Conservation (phyloP, 2,888 invertebrate species). For the Ormyrus labotus region DNA sequence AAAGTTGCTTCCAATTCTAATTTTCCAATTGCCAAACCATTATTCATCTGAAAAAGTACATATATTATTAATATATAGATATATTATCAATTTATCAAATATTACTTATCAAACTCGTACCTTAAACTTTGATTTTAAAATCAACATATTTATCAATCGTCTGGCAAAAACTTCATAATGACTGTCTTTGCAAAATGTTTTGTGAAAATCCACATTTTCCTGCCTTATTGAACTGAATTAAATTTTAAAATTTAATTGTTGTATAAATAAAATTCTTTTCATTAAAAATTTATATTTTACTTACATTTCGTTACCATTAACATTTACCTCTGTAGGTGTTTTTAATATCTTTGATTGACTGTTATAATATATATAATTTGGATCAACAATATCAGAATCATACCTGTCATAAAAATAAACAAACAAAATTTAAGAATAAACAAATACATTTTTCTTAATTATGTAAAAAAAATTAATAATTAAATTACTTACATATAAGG, state of each 20-base stretch:
- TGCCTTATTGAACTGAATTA: conserved; percentile 5
- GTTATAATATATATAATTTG: conserved; percentile 64
- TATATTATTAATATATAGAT: conserved; percentile 1
- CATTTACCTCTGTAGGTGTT: conserved; percentile 15
- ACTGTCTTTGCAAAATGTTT: conserved; percentile 41
- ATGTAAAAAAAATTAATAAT: not conserved
- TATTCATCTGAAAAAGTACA: conserved; percentile 56
- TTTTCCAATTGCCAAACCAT: conserved; percentile 58
- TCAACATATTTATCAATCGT: conserved; percentile 64
- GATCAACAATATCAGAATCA: conserved; percentile 60
- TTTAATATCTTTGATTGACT: conserved; percentile 55
- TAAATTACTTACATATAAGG: conserved; percentile 37
- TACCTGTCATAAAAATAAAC: conserved; percentile 41
- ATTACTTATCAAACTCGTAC: conserved; percentile 54
- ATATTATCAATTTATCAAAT: not conserved
- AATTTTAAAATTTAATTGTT: not conserved
- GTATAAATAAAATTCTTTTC: not conserved
- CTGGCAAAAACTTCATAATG: conserved; percentile 63
- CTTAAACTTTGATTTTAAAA: conserved; percentile 62
- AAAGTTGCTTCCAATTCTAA: conserved; percentile 62
- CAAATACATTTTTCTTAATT: not conserved
- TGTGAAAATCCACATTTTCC: not conserved
- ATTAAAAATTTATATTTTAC: not conserved
- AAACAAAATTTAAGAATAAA: not conserved
- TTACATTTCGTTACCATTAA: conserved; percentile 33